Percentiles rank a stretch among this genome's conserved stretches.
phyloP scores from a whole-genome alignment of 2,888 invertebrate genomes.

The Epiblema foenella region DNA sequence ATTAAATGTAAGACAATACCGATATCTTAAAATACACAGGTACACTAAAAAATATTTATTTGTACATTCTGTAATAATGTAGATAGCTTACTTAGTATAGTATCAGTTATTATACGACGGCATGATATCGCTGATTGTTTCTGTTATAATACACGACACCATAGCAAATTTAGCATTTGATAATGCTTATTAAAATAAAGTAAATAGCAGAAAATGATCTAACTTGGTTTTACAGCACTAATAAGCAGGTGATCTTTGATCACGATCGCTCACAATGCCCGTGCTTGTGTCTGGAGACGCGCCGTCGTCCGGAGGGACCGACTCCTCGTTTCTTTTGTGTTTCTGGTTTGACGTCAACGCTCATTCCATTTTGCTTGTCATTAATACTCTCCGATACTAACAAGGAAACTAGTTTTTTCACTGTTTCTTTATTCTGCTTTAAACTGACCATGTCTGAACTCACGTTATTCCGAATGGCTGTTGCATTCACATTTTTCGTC shows the following conservation, averaged over 20 bases:
- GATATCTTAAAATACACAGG: no score
- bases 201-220: constrained; percentile 30
- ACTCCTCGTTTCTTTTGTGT: constrained; percentile 9
- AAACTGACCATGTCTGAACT: constrained; percentile 33
- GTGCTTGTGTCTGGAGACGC: background rate
- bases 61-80: background rate
- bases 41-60: no score
- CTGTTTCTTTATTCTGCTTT: constrained; percentile 58
- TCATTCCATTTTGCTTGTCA: background rate
- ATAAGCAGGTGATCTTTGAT: background rate
- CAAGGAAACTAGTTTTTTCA: constrained; percentile 62
- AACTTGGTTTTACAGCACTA: constrained; percentile 31
- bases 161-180: constrained; percentile 29
- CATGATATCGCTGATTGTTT: constrained; percentile 25
- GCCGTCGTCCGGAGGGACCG: constrained; percentile 1
- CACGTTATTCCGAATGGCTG: constrained; percentile 4
- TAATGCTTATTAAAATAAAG: constrained; percentile 26
- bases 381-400: constrained; percentile 52
- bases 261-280: constrained; percentile 1
- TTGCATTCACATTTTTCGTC: constrained; percentile 16
- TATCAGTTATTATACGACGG: constrained; percentile 26
- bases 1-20: background rate
- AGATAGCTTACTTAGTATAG: background rate
- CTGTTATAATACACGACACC: constrained; percentile 17
- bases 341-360: background rate